Evolutionary conservation across 2,113 vertebrate genomes (phyloP).

Genomic region (Malurus alboscapulatus): DNA sequence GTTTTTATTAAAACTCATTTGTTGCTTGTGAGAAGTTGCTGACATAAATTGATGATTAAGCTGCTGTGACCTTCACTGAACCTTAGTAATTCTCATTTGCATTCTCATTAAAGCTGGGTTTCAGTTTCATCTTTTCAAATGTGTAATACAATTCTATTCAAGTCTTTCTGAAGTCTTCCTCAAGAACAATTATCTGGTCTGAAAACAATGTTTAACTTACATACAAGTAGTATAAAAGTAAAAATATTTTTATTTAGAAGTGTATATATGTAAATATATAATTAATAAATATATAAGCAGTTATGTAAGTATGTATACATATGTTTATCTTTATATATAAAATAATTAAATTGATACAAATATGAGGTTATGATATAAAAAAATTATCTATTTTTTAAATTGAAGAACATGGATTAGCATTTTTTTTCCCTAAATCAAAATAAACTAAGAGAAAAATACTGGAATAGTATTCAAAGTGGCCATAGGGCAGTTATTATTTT

Average conservation of each 20-base stretch:
- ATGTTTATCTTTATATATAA: neutral
- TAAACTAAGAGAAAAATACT: neutral
- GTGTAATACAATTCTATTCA: neutral
- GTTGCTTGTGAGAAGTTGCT: constrained; percentile 62
- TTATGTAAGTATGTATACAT: neutral
- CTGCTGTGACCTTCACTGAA: constrained; percentile 61
- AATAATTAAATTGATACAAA: constrained; percentile 12
- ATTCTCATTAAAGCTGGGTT: constrained; percentile 67
- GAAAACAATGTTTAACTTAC: constrained; percentile 41
- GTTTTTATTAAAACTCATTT: constrained; percentile 69
- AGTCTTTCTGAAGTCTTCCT: constrained; percentile 22
- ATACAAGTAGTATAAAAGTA: neutral
- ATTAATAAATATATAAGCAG: neutral
- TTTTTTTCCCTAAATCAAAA: neutral
- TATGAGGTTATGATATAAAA: constrained; percentile 29
- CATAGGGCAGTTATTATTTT: neutral
- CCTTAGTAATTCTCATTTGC: constrained; percentile 55
- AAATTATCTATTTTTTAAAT: neutral
- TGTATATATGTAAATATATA: neutral
- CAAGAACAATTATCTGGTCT: constrained; percentile 54
- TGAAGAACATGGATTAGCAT: neutral
- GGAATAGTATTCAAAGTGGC: neutral
- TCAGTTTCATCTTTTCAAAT: constrained; percentile 53
- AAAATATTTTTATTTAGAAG: neutral
- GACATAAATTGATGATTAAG: constrained; percentile 63